phyloP scores from a whole-genome alignment of 2,797 vertebrate genomes.

The Pseudochirops cupreus region DNA sequence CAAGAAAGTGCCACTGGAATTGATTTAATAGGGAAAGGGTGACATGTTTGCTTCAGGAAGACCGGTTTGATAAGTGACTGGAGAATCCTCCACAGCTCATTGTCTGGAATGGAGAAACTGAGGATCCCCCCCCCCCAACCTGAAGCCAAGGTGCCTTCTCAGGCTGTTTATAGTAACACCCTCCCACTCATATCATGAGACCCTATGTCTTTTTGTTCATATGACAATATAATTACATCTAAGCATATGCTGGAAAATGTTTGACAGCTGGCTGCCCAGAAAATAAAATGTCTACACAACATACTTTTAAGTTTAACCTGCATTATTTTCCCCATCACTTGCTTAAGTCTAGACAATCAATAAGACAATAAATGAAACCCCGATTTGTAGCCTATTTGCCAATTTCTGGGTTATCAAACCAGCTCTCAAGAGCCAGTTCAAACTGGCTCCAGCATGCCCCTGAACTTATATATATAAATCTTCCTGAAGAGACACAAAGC shows the following conservation, averaged over 20 bases:
- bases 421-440: neutral
- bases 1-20: neutral
- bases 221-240: neutral
- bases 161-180: neutral
- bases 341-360: neutral
- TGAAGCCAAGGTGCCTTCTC: neutral
- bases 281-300: neutral
- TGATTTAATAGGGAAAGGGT: neutral
- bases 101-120: neutral
- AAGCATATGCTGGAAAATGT: neutral
- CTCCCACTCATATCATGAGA: neutral
- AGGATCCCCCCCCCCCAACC: neutral
- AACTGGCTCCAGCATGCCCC: neutral
- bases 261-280: neutral
- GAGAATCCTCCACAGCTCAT: no score
- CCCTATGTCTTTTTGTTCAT: neutral
- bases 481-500: neutral
- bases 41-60: neutral
- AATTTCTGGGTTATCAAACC: neutral
- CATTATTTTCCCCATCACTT: neutral
- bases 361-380: neutral
- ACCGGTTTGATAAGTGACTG: no score
- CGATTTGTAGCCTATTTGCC: neutral
- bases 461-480: neutral
- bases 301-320: neutral